Evolutionary conservation across 2,797 vertebrate species (phyloP).

Genomic region (Myotis vivesi): DNA sequence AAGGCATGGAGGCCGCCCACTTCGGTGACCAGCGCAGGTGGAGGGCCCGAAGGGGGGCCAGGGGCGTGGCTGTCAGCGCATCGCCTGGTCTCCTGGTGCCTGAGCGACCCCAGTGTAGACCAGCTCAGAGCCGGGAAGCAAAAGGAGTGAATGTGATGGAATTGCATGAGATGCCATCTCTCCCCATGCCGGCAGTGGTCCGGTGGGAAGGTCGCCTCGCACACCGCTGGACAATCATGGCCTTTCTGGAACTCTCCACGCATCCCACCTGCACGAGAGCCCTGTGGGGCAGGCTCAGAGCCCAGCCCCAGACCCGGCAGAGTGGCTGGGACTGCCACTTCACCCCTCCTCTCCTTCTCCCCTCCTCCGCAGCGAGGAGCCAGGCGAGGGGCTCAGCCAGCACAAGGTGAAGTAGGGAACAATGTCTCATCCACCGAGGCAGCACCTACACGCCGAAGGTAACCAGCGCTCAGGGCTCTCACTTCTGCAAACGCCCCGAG

Average conservation of each 20-base stretch:
- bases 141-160: background rate
- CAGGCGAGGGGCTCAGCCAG: rapidly evolving
- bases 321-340: rapidly evolving
- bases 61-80: rapidly evolving
- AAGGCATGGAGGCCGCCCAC: background rate
- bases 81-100: background rate
- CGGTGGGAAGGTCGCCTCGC: rapidly evolving
- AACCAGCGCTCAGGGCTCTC: no score
- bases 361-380: no score
- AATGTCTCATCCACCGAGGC: rapidly evolving
- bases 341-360: rapidly evolving
- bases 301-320: background rate
- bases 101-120: rapidly evolving
- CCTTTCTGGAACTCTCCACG: background rate
- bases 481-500: rapidly evolving
- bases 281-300: rapidly evolving
- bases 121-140: rapidly evolving
- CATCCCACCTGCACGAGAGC: background rate
- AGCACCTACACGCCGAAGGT: rapidly evolving
- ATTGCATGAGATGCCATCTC: background rate
- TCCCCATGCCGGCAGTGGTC: rapidly evolving
- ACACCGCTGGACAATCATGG: rapidly evolving
- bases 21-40: no score
- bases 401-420: background rate
- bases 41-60: rapidly evolving